These are phyloP conservation scores for Haplotaxodon microlepis DNA, from an alignment of 2,113 vertebrate genomes.

Conservation along the genomic window DNA sequence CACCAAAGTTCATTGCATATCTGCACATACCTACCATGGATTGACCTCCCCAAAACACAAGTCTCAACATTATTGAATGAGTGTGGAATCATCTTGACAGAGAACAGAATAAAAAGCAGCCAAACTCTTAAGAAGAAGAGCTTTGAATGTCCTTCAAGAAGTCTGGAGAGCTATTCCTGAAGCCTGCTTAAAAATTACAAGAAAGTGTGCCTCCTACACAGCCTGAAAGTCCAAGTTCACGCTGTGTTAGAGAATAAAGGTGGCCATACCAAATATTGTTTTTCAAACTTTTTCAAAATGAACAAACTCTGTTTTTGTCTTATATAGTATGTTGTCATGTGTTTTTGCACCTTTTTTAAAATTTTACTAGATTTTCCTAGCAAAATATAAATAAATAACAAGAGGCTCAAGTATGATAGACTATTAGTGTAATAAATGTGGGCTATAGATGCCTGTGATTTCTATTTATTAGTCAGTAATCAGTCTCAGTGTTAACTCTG, in stretches of 20 bases:
- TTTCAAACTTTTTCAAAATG: neutral
- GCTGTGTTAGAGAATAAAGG: neutral
- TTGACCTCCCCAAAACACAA: neutral
- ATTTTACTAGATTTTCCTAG: neutral
- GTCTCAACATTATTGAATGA: neutral
- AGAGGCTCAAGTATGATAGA: neutral
- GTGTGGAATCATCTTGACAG: neutral
- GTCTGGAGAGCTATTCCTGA: neutral
- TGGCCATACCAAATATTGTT: neutral
- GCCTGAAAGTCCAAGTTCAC: neutral
- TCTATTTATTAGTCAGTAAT: too few species aligned
- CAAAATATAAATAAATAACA: neutral
- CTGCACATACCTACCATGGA: neutral
- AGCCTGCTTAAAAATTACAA: neutral
- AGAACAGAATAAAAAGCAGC: neutral
- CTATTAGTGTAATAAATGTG: neutral
- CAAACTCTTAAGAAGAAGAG: neutral
- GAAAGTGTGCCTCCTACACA: neutral
- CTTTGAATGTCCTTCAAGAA: neutral
- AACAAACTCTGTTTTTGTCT: neutral
- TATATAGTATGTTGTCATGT: neutral
- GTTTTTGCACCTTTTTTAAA: rapidly evolving
- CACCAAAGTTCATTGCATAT: neutral
- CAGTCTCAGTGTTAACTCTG: too few species aligned
- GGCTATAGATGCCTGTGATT: neutral